A percentile compares a stretch with the other conserved stretches of the same genome.
Evolutionary conservation across 2,113 vertebrate species (phyloP).

Genomic region (Tauraco erythrolophus): DNA sequence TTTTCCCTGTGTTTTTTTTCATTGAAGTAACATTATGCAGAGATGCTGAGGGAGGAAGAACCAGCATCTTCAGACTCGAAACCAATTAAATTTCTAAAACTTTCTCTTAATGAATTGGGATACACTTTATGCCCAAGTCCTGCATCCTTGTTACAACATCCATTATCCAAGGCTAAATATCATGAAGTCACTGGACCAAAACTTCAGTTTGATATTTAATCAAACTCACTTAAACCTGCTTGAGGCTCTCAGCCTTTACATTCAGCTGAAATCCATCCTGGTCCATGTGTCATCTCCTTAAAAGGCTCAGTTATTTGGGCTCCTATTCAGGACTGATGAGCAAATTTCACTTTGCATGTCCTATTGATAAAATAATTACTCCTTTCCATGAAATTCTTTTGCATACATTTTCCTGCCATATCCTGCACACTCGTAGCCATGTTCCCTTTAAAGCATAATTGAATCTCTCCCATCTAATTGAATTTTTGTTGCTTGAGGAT

Average conservation of each 20-base stretch:
- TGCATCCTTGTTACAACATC: background rate
- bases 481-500: background rate
- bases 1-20: slow-evolving; percentile 58
- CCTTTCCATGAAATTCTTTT: background rate
- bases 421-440: accelerated
- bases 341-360: background rate
- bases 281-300: background rate
- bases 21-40: background rate
- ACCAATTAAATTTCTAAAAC: background rate
- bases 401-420: background rate
- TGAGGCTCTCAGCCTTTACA: background rate
- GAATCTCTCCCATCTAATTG: background rate
- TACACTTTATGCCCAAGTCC: background rate
- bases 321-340: background rate
- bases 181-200: background rate
- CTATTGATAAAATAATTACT: background rate
- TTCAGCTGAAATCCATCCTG: background rate
- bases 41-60: background rate
- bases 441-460: background rate
- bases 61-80: background rate
- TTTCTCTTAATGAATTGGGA: background rate
- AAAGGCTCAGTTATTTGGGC: background rate
- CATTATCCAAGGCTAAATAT: background rate
- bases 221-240: background rate
- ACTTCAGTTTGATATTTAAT: background rate